These are phyloP conservation scores for Actenoides hombroni DNA, from an alignment of 2,113 vertebrate genomes.

Conservation along the genomic window DNA sequence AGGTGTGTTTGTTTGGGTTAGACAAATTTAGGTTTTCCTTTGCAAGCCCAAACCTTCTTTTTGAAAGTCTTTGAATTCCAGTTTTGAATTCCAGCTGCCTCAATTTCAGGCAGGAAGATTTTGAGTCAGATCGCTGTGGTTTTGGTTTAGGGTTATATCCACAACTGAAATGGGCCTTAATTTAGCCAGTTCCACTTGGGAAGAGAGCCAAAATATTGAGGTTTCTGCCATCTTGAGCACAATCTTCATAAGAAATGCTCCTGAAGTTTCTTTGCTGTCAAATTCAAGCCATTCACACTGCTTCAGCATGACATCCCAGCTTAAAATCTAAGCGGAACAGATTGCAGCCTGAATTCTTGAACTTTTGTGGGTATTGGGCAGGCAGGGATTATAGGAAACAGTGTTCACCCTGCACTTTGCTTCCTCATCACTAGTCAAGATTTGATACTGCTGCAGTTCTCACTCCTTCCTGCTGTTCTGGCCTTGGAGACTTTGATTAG, in stretches of 20 bases:
- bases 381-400: neutral
- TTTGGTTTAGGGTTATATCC: constrained; percentile 62
- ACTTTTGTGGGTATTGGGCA: neutral
- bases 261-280: constrained; percentile 34
- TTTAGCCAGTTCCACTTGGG: constrained; percentile 60
- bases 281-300: neutral
- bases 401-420: neutral
- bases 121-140: constrained; percentile 52
- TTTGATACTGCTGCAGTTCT: neutral
- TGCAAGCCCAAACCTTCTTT: neutral
- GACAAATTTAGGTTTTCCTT: constrained; percentile 39
- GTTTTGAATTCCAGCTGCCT: constrained; percentile 24
- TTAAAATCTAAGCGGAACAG: constrained; percentile 14
- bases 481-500: neutral
- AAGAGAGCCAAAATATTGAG: constrained; percentile 51
- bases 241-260: constrained; percentile 1
- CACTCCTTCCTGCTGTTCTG: constrained; percentile 2
- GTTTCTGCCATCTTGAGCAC: constrained; percentile 52
- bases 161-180: constrained; percentile 55
- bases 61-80: constrained; percentile 38
- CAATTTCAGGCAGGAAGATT: constrained; percentile 30
- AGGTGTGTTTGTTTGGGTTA: constrained; percentile 35
- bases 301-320: neutral
- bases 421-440: neutral
- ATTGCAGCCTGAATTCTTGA: neutral